Evolutionary conservation across 2,888 invertebrate genomes (phyloP), one percentile per base, ranked within the genome.

Genomic region (Brachyopa scutellaris): DNA sequence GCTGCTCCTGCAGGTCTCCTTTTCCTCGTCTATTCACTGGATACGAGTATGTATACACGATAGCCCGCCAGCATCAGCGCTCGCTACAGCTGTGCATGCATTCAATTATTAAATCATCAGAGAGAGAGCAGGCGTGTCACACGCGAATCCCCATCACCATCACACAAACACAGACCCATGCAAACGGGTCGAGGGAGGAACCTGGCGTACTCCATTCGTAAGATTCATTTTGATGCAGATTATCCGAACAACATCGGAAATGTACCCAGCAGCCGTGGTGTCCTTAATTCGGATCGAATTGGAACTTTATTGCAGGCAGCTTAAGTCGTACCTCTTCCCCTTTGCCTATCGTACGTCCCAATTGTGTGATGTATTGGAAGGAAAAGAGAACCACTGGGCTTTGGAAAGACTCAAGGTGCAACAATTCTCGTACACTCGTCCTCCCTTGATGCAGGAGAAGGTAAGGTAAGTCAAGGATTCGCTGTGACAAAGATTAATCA

Each of bases 41-140:
- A 23, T 62, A 26, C 26, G 26, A 26, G 26, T 26, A 51, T 38
- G 26, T n/a, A n/a, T n/a, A n/a, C n/a, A n/a, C n/a, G n/a, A n/a
- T n/a, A n/a, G n/a, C 33, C 42, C 8, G 47, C 11, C 9, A 13
- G 42, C 0, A 2, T 49, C n/a, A n/a, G n/a, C n/a, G 49, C 23
- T 6, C 26, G 23, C 23, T 57, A 23, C 26, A 42, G 33, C 51
- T 59, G 72, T 66, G 77, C 61, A 72, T 82, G 77, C 77, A 82
- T 82, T 82, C 82, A 76, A 82, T 82, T 82, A 82, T 82, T 82
- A 77, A 82, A 77, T 76, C 82, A 72, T 82, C 82, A 82, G 76
- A 82, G 76, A 57, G 76, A 76, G 76, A 77, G 76, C 64, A 82
- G 77, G 82, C 82, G 82, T 77, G 70, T 77, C 66, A 53, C 82